These are phyloP conservation scores for Pachypeltis micranthus DNA, from an alignment of 1,140 invertebrate species.

Conservation along the genomic window DNA sequence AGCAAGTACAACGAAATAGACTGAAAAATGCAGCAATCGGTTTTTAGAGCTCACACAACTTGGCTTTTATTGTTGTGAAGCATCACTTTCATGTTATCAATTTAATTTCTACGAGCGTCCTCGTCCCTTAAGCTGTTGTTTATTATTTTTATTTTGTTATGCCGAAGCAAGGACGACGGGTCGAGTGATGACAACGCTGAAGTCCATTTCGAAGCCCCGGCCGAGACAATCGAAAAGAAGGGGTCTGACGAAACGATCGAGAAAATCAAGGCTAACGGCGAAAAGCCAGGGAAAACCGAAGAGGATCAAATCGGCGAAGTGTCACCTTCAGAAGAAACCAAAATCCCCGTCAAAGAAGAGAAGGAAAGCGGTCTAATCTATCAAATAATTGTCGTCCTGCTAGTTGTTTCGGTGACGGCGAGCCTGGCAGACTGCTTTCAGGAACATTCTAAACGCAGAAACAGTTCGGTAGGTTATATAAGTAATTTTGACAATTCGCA, in stretches of 20 bases:
- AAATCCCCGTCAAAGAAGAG: neutral
- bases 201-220: neutral
- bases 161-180: neutral
- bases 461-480: slow-evolving; percentile 11
- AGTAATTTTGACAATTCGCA: neutral
- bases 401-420: slow-evolving; percentile 10
- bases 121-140: no score
- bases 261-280: neutral
- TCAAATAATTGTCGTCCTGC: slow-evolving; percentile 15
- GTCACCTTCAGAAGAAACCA: neutral
- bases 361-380: slow-evolving; percentile 10
- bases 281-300: neutral
- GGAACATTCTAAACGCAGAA: slow-evolving; percentile 8
- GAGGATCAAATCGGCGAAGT: neutral
- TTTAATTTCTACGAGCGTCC: no score
- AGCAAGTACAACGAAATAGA: no score
- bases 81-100: no score
- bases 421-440: slow-evolving; percentile 16
- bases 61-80: no score
- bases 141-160: neutral
- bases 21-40: no score
- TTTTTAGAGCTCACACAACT: no score
- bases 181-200: neutral
- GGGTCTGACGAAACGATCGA: neutral
- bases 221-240: neutral